Percentiles rank a stretch among this genome's conserved stretches.
These are phyloP conservation scores for Gibbula magus DNA, from an alignment of 2,888 invertebrate species.

Conservation along the genomic window DNA sequence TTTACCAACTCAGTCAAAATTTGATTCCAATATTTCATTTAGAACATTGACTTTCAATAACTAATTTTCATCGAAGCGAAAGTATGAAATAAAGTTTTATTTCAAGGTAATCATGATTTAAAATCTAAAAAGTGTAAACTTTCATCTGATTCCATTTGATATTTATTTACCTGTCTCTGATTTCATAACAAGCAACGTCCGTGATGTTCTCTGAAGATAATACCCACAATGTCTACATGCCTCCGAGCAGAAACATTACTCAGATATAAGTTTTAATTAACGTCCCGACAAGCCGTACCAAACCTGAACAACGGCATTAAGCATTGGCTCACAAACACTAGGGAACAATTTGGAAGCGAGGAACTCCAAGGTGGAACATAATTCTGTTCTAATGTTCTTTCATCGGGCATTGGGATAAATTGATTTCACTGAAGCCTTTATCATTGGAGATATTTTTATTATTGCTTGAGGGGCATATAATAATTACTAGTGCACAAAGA, in stretches of 20 bases:
- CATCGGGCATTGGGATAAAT: slow-evolving; percentile 6
- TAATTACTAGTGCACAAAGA: slow-evolving; percentile 15
- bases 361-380: background rate
- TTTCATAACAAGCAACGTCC: no score
- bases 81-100: no score
- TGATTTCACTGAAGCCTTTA: slow-evolving; percentile 15
- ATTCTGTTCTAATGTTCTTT: slow-evolving; percentile 10
- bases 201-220: no score
- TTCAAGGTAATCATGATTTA: no score
- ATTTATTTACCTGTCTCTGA: no score
- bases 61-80: no score
- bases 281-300: background rate
- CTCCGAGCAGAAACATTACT: background rate
- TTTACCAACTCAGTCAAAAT: no score
- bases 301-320: background rate
- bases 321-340: background rate
- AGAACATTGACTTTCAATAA: no score
- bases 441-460: slow-evolving; percentile 17
- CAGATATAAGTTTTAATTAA: slow-evolving; percentile 11
- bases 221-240: no score
- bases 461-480: slow-evolving; percentile 2
- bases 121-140: no score
- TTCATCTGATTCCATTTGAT: no score
- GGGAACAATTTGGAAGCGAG: background rate
- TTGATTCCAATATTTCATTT: no score